phyloP scores from a whole-genome alignment of 2,888 invertebrate genomes.

The Phlogophora meticulosa region DNA sequence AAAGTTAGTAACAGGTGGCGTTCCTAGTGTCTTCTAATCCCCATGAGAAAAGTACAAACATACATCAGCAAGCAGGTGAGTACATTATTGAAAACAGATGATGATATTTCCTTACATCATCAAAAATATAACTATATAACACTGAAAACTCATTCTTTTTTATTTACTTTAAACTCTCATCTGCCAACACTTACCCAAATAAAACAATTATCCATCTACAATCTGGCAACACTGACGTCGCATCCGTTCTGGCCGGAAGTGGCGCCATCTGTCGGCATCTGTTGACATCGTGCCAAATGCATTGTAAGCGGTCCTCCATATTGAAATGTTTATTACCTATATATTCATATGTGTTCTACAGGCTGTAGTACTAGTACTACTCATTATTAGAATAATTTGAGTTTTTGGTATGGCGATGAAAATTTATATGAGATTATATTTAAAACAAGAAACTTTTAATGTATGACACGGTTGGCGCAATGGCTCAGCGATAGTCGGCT shows the following conservation, averaged over 20 bases:
- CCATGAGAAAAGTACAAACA: no score
- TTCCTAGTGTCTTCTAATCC: no score
- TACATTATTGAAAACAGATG: no score
- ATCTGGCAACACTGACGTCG: slow-evolving; percentile 50
- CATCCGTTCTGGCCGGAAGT: slow-evolving; percentile 58
- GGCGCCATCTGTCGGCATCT: slow-evolving; percentile 62
- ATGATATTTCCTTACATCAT: no score
- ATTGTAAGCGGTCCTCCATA: slow-evolving; percentile 41
- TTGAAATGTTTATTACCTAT: slow-evolving; percentile 41
- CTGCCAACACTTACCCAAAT: slow-evolving; percentile 29
- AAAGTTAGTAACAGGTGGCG: no score
- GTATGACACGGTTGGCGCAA: no score
- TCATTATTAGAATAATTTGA: not conserved
- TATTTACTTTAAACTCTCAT: slow-evolving; percentile 2
- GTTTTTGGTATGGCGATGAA: slow-evolving; percentile 3
- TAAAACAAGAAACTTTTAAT: no score
- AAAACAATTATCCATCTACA: slow-evolving; percentile 47
- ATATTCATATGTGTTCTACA: slow-evolving; percentile 43
- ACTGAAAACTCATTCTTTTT: not conserved
- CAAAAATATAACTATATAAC: no score
- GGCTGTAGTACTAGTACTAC: no score
- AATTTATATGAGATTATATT: no score
- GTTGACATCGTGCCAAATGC: slow-evolving; percentile 66
- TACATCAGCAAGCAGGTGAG: no score
- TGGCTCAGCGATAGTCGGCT: no score